Evolutionary conservation across 2,113 vertebrate species (phyloP).

Genomic region (Colinus virginianus): DNA sequence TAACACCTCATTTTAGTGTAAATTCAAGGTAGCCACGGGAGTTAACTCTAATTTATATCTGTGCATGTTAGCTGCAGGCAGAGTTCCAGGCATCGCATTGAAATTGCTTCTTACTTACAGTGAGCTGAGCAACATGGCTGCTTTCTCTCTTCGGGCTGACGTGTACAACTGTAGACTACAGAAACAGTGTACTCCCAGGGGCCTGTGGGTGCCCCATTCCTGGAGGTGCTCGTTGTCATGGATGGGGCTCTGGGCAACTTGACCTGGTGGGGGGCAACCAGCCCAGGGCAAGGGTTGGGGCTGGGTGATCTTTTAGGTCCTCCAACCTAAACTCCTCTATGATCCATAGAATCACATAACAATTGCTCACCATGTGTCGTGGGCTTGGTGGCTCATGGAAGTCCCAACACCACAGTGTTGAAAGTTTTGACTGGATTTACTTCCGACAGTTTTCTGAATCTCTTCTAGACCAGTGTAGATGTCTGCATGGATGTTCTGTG

Average conservation of each 20-base stretch:
- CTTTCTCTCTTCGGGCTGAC: neutral
- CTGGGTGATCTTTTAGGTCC: no score
- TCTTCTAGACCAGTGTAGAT: neutral
- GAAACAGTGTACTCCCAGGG: neutral
- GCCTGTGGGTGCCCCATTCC: no score
- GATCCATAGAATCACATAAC: no score
- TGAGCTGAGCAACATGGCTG: neutral
- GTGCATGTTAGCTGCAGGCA: neutral
- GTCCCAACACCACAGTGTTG: neutral
- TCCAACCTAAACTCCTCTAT: no score
- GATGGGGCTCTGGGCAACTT: no score
- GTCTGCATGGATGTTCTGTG: neutral
- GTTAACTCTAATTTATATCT: neutral
- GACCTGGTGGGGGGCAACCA: no score
- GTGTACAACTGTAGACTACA: neutral
- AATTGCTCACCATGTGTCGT: no score
- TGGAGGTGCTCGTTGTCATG: no score
- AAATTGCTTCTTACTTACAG: neutral
- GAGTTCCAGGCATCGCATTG: rapidly evolving
- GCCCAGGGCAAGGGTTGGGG: no score
- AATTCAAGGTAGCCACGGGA: neutral
- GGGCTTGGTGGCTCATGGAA: rapidly evolving
- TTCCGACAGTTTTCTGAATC: neutral
- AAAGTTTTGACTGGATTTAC: neutral
- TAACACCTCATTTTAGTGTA: neutral